Base-by-base conservation (phyloP, 2,888 invertebrate species). In the Nomada lathburiana region DNA sequence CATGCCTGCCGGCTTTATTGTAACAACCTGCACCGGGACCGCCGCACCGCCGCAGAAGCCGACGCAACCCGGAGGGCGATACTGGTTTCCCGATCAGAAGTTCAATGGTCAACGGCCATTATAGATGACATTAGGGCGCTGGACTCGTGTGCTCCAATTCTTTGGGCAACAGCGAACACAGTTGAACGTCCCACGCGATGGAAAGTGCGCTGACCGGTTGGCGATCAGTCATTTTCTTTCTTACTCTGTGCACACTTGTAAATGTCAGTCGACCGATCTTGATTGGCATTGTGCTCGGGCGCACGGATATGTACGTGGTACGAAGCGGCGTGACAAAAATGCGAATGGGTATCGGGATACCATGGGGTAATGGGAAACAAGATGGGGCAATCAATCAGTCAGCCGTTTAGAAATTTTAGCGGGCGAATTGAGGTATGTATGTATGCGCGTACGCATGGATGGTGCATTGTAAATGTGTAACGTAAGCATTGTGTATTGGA, bases 101-200 rank as follows among this genome's bases (percentile, higher is more conserved):
- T 86, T 87, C 87, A 87, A 88, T 80, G 87, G 84, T 83, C 84
- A 84, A n/a, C 64, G 53, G 52, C 67, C 76, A 76, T 84, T 84
- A 68, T 50, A 64, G 73, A 59, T 72, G 53, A 44, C 74, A 69
- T 77, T 80, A 77, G 57, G 57, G 18, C 74, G 55, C 67, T 59
- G 70, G 76, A 83, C 86, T 80, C 80, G 80, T 53, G 74, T 76
- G 86, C 60, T 72, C 82, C 64, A 68, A 64, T 86, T 83, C 74
- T 76, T 71, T 68, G 7, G 52, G 10, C 13, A 57, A 55, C 47
- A 5, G 26, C 16, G 11, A 26, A 36, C 73, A 23, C 20, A 16
- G 53, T 16, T n/a, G n/a, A 26, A 18, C 79, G 60, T 81, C 76
- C 81, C 50, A 81, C 84, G 73, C 80, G 77, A 76, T 73, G 71